A percentile compares a stretch with the other conserved stretches of the same genome.
Evolutionary conservation across 2,797 vertebrate species (phyloP).

Genomic region (Myotis vivesi): DNA sequence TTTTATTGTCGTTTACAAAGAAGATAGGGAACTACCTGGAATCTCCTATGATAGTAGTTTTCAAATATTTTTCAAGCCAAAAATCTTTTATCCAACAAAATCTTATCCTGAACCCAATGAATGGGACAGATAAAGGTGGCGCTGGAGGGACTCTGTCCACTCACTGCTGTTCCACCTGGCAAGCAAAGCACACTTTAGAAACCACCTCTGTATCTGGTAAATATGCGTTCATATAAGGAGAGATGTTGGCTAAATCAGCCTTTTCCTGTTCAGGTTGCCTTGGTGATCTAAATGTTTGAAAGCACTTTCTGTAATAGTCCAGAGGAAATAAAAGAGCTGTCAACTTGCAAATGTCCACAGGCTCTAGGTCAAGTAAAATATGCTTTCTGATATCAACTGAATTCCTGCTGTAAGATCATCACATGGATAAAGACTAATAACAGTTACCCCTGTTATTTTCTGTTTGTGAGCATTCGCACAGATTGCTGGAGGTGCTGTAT

Average conservation of each 20-base stretch:
- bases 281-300: conserved; percentile 1
- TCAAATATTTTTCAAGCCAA: conserved; percentile 15
- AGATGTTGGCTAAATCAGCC: background rate
- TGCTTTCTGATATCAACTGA: background rate
- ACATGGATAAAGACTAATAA: background rate
- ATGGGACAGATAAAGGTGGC: background rate
- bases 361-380: background rate
- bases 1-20: background rate
- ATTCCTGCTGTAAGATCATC: background rate
- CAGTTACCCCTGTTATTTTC: background rate
- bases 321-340: conserved; percentile 8
- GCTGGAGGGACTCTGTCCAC: background rate
- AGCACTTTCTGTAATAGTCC: background rate
- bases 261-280: background rate
- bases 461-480: background rate
- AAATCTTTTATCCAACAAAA: background rate
- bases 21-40: background rate
- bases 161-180: background rate
- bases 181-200: background rate
- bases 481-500: background rate
- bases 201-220: background rate
- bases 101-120: background rate
- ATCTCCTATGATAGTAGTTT: background rate
- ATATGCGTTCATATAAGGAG: background rate
- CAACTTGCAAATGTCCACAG: background rate